phyloP scores from a whole-genome alignment of 37 sponge, comb jelly and placozoan genomes.

The Cliona cf. orientalis region DNA sequence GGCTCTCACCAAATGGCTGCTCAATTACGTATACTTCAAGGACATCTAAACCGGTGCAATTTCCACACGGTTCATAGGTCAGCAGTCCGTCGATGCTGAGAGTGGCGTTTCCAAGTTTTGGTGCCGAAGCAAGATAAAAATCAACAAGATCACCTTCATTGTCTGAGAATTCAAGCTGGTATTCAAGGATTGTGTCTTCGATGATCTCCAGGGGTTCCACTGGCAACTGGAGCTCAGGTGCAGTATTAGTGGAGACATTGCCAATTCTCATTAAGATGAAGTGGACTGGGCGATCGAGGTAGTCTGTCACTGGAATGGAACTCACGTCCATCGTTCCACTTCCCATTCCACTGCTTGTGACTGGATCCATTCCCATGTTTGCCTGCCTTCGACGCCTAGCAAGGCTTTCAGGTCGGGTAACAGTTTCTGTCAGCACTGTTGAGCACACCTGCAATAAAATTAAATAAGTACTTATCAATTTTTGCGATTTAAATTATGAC shows the following conservation, averaged over 20 bases:
- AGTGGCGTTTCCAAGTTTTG: slow-evolving; percentile 58
- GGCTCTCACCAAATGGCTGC: slow-evolving; percentile 34
- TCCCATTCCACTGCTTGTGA: slow-evolving; percentile 4
- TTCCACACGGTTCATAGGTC: slow-evolving; percentile 70
- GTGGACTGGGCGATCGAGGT: slow-evolving; percentile 62
- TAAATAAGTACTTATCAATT: background rate
- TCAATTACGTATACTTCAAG: slow-evolving; percentile 55
- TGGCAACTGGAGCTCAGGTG: slow-evolving; percentile 64
- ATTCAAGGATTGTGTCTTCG: slow-evolving; percentile 2
- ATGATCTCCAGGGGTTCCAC: slow-evolving; percentile 16
- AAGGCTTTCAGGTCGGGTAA: background rate
- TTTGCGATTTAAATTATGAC: background rate
- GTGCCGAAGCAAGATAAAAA: slow-evolving; percentile 64
- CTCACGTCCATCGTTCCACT: background rate
- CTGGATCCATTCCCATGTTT: background rate
- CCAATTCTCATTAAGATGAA: slow-evolving; percentile 68
- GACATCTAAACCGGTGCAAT: slow-evolving; percentile 73
- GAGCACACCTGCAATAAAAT: slow-evolving; percentile 47
- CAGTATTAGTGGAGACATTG: slow-evolving; percentile 77
- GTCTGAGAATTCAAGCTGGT: slow-evolving; percentile 60
- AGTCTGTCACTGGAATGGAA: background rate
- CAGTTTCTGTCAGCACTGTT: slow-evolving; percentile 9
- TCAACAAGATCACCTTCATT: slow-evolving; percentile 60
- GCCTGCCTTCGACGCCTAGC: slow-evolving; percentile 34
- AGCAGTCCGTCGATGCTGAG: slow-evolving; percentile 54